Base-by-base conservation (phyloP, 2,113 vertebrate species). In the Hypomesus transpacificus region DNA sequence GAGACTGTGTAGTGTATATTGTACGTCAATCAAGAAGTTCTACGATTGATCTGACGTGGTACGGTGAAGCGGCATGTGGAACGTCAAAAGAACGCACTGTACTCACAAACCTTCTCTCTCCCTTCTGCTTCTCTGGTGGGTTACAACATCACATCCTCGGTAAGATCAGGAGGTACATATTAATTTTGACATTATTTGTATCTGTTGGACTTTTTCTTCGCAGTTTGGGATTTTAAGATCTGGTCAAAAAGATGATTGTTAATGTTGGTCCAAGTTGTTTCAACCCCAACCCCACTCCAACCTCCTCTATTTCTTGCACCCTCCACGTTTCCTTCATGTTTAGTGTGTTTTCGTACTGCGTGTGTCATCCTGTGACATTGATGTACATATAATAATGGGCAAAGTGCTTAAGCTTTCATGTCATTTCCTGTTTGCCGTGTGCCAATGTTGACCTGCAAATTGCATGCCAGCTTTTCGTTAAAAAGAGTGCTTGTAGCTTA, bases 121-220 rank as follows among this genome's bases (percentile, higher is more conserved):
- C 89, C 94, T 87, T 93, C 91, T 97, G 94, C 94, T 92, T 93
- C 91, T 90, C 89, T 89, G 87, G 88, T 91, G 95, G 96, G 96
- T 92, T 93, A 46, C 39, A 90, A 92, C 94, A 89, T 93, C 92
- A 92, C 91, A 88, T 69, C 91, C 87, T 92, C 92, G 96, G 94
- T 94, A 96, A 96, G 94, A 95, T 90, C 95, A 99, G 97, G 97
- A 99, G 97, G 97, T 99, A 97, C 91, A 75, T 72, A 46, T 93
- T 93, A 28, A 69, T 78, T 72, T 76, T 56, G 16, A 77, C 69
- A 18, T 53, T 22, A 26, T 57, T 71, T 57, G 34, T 70, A 14
- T 46, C 50, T 52, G 20, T 22, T 0, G 28, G 14, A 31, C 18
- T 31, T 39, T 34, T 39, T 16, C 31, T 20, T 11, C 17, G 39